Evolutionary conservation across 2,797 vertebrate species (phyloP).

Genomic region (Pangasius djambal): DNA sequence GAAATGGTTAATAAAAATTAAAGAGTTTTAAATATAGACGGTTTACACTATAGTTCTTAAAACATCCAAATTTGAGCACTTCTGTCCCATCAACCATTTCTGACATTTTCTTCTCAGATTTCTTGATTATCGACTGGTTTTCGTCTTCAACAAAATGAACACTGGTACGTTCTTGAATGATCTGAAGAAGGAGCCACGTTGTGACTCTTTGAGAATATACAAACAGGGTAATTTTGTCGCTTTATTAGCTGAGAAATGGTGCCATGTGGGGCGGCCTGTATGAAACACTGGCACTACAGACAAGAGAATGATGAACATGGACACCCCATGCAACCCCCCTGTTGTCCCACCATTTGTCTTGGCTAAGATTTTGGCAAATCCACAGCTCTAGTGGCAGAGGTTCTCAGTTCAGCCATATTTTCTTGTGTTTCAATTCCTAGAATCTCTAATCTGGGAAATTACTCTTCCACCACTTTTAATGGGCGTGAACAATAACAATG

Average conservation of each 20-base stretch:
- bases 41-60: not conserved
- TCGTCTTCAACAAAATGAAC: not conserved
- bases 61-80: not conserved
- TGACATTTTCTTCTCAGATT: not conserved
- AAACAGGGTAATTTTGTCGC: not conserved
- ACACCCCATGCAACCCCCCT: not conserved
- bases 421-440: not conserved
- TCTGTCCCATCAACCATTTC: not conserved
- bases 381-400: not conserved
- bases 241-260: not conserved
- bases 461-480: not conserved
- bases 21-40: not conserved
- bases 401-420: not conserved
- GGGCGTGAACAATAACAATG: not conserved
- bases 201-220: not conserved
- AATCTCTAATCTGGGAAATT: not conserved
- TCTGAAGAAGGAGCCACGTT: not conserved
- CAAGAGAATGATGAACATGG: not conserved
- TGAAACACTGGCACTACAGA: not conserved
- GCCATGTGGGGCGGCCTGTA: constrained; percentile 16
- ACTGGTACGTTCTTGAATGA: not conserved
- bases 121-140: not conserved
- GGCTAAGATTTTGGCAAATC: not conserved
- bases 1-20: not conserved
- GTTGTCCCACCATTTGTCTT: constrained; percentile 9